Conservation (phyloP, 2,113 vertebrate species). For the Vicugna pacos region DNA sequence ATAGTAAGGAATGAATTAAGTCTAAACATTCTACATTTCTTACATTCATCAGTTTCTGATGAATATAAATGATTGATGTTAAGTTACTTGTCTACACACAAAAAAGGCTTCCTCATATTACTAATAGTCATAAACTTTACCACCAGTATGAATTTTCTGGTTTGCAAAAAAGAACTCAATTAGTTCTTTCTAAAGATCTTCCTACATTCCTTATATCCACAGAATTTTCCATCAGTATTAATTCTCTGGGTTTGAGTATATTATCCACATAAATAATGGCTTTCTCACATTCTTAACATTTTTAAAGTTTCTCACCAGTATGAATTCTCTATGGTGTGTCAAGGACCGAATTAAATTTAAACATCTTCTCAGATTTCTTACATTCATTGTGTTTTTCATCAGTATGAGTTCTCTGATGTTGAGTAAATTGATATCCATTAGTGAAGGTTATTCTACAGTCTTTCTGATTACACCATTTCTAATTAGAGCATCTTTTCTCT, state of each 20-base stretch:
- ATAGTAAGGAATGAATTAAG: not conserved
- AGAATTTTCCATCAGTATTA: not conserved
- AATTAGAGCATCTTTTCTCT: not conserved
- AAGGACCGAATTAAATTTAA: not conserved
- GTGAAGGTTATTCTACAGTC: not conserved
- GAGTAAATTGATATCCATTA: not conserved
- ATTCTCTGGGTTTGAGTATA: slow-evolving; percentile 10
- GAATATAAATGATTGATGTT: not conserved
- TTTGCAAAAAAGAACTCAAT: not conserved
- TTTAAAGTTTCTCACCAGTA: not conserved
- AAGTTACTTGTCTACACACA: not conserved
- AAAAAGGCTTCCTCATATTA: not conserved
- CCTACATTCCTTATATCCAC: not conserved
- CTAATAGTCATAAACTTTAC: slow-evolving; percentile 32
- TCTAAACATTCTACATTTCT: not conserved
- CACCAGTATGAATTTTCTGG: slow-evolving; percentile 49
- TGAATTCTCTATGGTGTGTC: not conserved
- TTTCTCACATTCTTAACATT: slow-evolving; percentile 22
- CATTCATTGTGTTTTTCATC: not conserved
- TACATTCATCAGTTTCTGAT: not conserved
- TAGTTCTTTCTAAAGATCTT: not conserved
- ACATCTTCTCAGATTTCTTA: not conserved
- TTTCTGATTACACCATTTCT: slow-evolving; percentile 7
- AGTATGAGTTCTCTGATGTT: slow-evolving; percentile 65
- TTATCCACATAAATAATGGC: not conserved